Base-by-base conservation (phyloP, 2,888 invertebrate genomes). In the Macrosiphum euphorbiae region DNA sequence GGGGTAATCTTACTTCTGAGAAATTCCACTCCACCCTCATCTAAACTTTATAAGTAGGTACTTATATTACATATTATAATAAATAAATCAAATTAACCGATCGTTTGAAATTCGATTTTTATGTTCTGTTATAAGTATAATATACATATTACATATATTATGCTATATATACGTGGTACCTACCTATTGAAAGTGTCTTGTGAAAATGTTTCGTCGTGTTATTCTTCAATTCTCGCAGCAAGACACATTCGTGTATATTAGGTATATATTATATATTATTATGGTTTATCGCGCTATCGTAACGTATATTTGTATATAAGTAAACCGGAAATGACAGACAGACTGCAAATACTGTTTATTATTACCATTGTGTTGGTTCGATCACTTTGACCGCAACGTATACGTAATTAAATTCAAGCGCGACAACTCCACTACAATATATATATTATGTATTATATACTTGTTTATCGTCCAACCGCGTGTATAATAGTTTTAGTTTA, bases 401-500 rank as follows among this genome's bases (percentile, higher is more conserved):
- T 78, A 78, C 78, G 78, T 78, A 78, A 78, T 78, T 78, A 35
- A 78, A 78, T n/a, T 67, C 67, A 67, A 67, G n/a, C n/a, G 28
- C n/a, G 11, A n/a, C 13, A 67, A 67, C n/a, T 67, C 67, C 67
- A n/a, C n/a, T 7, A 67, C 24, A 67, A 5, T n/a, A 67, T 67
- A 13, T n/a, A 24, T 58, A 58, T 20, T 58, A 58, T 58, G 24
- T 24, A 58, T 58, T 58, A 55, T 58, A 58, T 67, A 67, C 61
- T 67, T 67, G 67, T 67, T 67, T 67, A 67, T 67, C 67, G 78
- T 78, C 35, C 20, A 35, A 78, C 78, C 35, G 16, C 35, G 35
- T 35, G 78, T 78, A 35, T 78, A 78, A 78, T 78, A 78, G 78
- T 78, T 78, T 78, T 35, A 78, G 78, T 78, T 78, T 78, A 78